phyloP scores from a whole-genome alignment of 2,113 vertebrate genomes.

The Solea solea region DNA sequence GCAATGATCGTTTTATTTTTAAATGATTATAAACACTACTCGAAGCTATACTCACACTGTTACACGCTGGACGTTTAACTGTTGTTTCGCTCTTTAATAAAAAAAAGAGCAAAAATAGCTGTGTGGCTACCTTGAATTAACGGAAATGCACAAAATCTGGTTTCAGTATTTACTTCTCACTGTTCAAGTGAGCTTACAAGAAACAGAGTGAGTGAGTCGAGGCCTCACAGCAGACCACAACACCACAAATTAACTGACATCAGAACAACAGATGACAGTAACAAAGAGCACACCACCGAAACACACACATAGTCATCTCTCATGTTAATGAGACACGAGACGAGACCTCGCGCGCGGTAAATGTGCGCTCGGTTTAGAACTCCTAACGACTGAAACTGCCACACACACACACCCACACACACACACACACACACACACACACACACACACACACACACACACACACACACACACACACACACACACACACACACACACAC shows the following conservation, averaged over 20 bases:
- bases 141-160: not conserved
- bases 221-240: not conserved
- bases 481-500: too few species aligned
- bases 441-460: too few species aligned
- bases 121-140: not conserved
- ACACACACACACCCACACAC: too few species aligned
- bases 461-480: too few species aligned
- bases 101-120: not conserved
- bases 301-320: not conserved
- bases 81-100: too few species aligned
- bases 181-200: not conserved
- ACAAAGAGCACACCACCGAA: not conserved
- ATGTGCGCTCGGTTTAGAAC: not conserved
- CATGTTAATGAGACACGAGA: not conserved
- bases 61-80: too few species aligned
- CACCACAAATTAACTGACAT: not conserved
- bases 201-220: not conserved
- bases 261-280: not conserved
- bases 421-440: too few species aligned
- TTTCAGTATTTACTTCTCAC: not conserved
- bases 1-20: too few species aligned
- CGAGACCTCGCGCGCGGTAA: not conserved
- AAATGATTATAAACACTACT: too few species aligned
- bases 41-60: too few species aligned
- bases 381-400: constrained; percentile 2